Base-by-base conservation (phyloP, 2,797 vertebrate genomes). In the Kryptolebias ocellatus region DNA sequence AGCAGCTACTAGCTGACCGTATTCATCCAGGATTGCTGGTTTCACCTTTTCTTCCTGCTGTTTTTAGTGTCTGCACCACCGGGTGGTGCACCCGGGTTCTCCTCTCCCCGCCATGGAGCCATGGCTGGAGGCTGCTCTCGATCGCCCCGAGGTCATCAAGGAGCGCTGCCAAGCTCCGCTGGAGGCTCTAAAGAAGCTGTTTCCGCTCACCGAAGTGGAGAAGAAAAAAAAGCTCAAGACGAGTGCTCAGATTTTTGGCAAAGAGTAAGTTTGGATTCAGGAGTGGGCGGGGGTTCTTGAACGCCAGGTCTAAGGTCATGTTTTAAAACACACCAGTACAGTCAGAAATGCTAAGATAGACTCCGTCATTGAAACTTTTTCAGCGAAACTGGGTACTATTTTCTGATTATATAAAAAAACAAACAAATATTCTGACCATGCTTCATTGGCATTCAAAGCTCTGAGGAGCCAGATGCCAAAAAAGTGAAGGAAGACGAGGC, bases 51-150 rank as follows among this genome's bases (percentile, higher is more conserved):
- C 34, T 24, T 44, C 58, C 29, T 67, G 53, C 39, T 45, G 20
- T 61, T 29, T 74, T 39, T 29, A 99, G 98, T 98, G 98, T 81
- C 90, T 99, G 78, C 95, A 98, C 64, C 95, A 97, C 85, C 95
- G 96, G 54, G 96, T 90, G 34, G 87, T 99, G 47, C 91, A 92
- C 78, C 95, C 96, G 0, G 83, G 80, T 54, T 88, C 94, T 8
- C 94, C 95, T 2, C 91, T 99, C 56, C 98, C 97, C 0, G 86
- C 94, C 5, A 74, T 96, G 46, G 96, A 97, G 58, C 92, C 91
- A 0, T 95, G 96, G 84, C 67, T 99, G 83, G 78, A 93, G 76
- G 89, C 89, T 37, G 91, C 93, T 88, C 89, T 99, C 34, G 92
- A 95, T 53, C 72, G 92, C 51, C 97, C 98, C 5, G 61, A 5